Evolutionary conservation across 2,113 vertebrate species (phyloP), one percentile per base, ranked within the genome.

Genomic region (Strix uralensis): DNA sequence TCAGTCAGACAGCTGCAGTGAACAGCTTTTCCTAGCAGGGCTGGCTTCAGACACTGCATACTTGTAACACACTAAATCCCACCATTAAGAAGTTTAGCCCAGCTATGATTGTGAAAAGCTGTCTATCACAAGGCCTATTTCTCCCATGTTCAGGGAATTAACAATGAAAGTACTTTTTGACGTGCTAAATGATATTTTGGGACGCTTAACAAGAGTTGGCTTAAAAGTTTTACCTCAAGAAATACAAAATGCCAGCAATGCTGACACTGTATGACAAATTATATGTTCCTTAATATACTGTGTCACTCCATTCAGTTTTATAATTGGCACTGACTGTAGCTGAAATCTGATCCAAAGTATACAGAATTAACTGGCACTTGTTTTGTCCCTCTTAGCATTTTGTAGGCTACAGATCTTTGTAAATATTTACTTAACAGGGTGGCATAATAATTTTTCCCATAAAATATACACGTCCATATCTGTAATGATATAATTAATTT

Each of bases 201-300:
- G 90, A 83, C 70, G 54, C 69, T 93, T 95, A 82, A 92, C 47
- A 89, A 63, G 83, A 70, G 40, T 71, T 97, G 92, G 93, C 90
- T 96, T 88, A 75, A 63, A 81, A 86, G 78, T 67, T 59, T 40
- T 82, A 94, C 93, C 86, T 93, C 88, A 86, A 92, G 86, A 95
- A 96, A 92, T 67, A 92, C 1, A 94, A 94, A 97, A 96, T 96
- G 71, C 70, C 87, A 96, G 84, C 74, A 88, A 77, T 63, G 81
- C 93, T 97, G 94, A 97, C 84, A 88, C n/a, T 82, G 62, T 69
- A 65, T 96, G 91, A 97, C 89, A 95, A 96, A 96, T 96, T 91
- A 78, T 46, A 86, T 91, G 89, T 81, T 95, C 84, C 79, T 91
- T 97, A 94, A 95, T 91, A 93, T 13, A 71, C 46, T 95, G 74